Base-by-base conservation (phyloP, 1,140 invertebrate genomes). In the Orius insidiosus region DNA sequence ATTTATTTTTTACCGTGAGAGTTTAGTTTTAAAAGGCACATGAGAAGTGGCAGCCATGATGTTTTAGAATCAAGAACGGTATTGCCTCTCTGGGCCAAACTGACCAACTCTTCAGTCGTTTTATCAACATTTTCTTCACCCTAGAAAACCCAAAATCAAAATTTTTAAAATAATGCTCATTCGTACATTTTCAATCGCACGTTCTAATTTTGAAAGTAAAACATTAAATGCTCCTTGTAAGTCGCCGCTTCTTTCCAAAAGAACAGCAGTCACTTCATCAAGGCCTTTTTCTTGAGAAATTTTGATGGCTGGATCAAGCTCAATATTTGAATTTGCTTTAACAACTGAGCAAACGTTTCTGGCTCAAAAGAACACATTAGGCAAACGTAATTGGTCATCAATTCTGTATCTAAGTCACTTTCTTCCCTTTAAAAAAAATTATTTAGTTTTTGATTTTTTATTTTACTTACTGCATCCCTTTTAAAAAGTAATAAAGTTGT, bases 31-130 rank as follows among this genome's bases (percentile, higher is more conserved):
- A 56, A 44, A 39, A 58, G 48, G 43, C 53, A 55, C 37, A 54
- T 56, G 14, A 58, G 50, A 7, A 58, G 48, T 34, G 55, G 55
- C 16, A 57, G 45, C 57, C 57, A 58, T 9, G 55, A 56, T 6
- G 49, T 52, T 50, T 55, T 54, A 1, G 57, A 51, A 45, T 58
- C 54, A 14, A 58, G 38, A 9, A 52, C 51, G 10, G 48, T 47
- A 15, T 48, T 53, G 15, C 55, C 57, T 53, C 54, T 47, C 30
- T 56, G 54, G 31, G 50, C 50, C 16, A 58, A 49, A 16, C 51
- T 52, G 4, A 58, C 53, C 14, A 58, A 47, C 40, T 53, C 53
- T 46, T 56, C 54, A 30, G 54, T 57, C 35, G 49, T 42, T 34
- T n/a, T 37, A 49, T 58, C 54, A 8, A 53, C 47, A 42, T 49